Conservation (phyloP, 2,888 invertebrate species). For the Microctonus brassicae region DNA sequence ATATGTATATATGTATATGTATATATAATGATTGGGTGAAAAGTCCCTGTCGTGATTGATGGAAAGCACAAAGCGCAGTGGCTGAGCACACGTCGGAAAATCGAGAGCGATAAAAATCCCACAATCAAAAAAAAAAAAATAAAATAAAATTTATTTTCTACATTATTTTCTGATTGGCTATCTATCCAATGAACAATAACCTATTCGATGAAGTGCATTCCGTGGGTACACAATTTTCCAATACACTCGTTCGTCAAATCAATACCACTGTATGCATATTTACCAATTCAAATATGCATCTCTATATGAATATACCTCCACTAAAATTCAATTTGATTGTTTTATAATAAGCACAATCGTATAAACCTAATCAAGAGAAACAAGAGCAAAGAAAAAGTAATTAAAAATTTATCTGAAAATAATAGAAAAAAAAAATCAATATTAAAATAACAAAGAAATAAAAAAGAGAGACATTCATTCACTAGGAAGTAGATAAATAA, state of each 20-base stretch:
- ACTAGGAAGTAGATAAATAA: background rate
- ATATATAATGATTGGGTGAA: conserved; percentile 58
- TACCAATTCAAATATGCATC: background rate
- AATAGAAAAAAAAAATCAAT: too few species aligned
- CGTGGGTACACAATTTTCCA: conserved; percentile 10
- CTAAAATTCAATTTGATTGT: background rate
- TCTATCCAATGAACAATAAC: conserved; percentile 55
- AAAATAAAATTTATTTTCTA: conserved; percentile 53
- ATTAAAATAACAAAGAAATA: too few species aligned
- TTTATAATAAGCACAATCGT: background rate
- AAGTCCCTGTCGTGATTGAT: conserved; percentile 65
- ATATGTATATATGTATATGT: conserved; percentile 12
- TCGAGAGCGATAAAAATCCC: conserved; percentile 33
- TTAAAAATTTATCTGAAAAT: background rate
- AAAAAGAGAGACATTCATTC: background rate
- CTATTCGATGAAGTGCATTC: conserved; percentile 25
- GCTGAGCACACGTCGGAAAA: conserved; percentile 54
- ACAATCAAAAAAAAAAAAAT: conserved; percentile 23
- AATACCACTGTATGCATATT: conserved; percentile 1
- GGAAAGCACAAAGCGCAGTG: conserved; percentile 63
- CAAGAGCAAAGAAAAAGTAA: background rate
- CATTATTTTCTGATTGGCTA: conserved; percentile 56
- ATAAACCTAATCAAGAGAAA: background rate
- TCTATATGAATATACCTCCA: too few species aligned
- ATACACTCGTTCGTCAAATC: background rate